Evolutionary conservation across 2,113 vertebrate species (phyloP), one percentile per base, ranked within the genome.

Genomic region (Oryzias melastigma): DNA sequence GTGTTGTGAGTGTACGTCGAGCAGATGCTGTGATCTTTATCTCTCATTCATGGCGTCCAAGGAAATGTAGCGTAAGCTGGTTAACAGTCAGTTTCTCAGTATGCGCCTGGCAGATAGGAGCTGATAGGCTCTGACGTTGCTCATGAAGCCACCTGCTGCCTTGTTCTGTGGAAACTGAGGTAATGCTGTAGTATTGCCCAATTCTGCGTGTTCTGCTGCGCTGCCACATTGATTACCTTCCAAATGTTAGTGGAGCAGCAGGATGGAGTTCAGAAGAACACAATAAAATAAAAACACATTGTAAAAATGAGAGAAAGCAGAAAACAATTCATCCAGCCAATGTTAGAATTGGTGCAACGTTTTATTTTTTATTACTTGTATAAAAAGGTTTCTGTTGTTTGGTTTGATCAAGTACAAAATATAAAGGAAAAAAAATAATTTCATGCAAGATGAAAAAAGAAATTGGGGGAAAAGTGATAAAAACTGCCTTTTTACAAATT

Each of bases 1-100:
- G 56, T 20, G 17, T 59, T 27, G 57, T 42, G 18, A 46, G 35
- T 55, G 27, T 64, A 61, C 4, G 14, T 47, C 27, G 16, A 62
- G 66, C 76, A 78, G 78, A 77, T 77, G 73, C 58, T 65, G 44
- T 4, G 84, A 86, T 87, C 75, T 62, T 71, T 86, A 89, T 89
- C 87, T 84, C 69, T 68, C 70, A 60, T 78, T 81, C 68, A 71
- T 73, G 76, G 65, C 71, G 78, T 85, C 85, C 85, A 73, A 88
- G 80, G 77, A 84, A 83, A 80, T 62, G 73, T 68, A 68, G 74
- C n/a, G 22, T 63, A 54, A 59, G 65, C 58, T 75, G 71, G 77
- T 80, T 64, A 84, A 82, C 81, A 84, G 84, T 53, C 69, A 63
- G 61, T 81, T 86, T 86, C 85, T 87, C 52, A 4, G 85, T 83